These are phyloP conservation scores for Calliphora vomitoria DNA, from an alignment of 2,888 invertebrate species.

Conservation along the genomic window DNA sequence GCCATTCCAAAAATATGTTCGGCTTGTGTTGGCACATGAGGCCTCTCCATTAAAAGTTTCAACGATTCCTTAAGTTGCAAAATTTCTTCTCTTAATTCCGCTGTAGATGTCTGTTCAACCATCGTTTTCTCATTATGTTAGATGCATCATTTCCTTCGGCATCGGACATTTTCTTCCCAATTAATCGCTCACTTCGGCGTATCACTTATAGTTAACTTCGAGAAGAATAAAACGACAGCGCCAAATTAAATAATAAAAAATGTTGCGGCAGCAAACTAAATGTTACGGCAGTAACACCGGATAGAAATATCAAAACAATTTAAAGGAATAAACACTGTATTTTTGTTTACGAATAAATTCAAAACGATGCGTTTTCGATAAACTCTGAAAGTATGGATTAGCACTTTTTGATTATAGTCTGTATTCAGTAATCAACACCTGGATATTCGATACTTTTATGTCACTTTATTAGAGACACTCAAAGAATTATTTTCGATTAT, in stretches of 20 bases:
- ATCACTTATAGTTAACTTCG: not conserved
- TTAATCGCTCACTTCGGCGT: not conserved
- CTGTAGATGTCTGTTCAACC: constrained; percentile 15
- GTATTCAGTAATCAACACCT: too few species aligned
- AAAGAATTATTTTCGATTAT: too few species aligned
- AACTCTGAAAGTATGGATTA: too few species aligned
- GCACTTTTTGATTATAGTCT: too few species aligned
- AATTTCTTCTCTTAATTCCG: constrained; percentile 15
- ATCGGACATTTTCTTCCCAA: not conserved
- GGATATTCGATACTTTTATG: too few species aligned
- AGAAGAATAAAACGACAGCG: not conserved
- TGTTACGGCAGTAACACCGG: not conserved
- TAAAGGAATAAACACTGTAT: not conserved
- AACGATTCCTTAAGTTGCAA: constrained; percentile 14
- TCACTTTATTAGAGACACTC: too few species aligned
- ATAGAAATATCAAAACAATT: constrained; percentile 1
- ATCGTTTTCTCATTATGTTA: not conserved
- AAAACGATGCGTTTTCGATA: too few species aligned
- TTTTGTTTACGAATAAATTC: too few species aligned
- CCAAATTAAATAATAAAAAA: constrained; percentile 28
- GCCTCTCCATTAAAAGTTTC: not conserved
- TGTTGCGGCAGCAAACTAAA: not conserved
- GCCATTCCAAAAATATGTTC: not conserved
- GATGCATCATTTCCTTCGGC: not conserved
- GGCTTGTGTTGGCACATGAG: not conserved